Percentiles rank a stretch among this genome's conserved stretches.
These are phyloP conservation scores for Hybognathus amarus DNA, from an alignment of 2,797 vertebrate species.

Conservation along the genomic window DNA sequence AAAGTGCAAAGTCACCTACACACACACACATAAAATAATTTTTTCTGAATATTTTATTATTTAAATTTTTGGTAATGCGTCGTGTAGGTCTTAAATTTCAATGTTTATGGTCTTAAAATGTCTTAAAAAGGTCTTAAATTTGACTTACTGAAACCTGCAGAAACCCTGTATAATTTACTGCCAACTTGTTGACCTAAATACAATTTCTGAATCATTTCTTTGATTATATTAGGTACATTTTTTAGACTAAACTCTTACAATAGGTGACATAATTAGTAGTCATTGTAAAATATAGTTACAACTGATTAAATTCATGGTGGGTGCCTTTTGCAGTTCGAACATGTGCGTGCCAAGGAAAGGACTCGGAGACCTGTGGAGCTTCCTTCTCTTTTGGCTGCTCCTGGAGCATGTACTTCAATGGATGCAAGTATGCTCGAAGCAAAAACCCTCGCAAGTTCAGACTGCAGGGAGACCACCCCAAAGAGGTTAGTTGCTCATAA, in stretches of 20 bases:
- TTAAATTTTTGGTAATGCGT: no score
- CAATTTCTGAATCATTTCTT: background rate
- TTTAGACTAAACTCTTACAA: background rate
- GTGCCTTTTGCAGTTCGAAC: slow-evolving; percentile 85
- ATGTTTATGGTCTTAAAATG: no score
- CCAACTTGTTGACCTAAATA: background rate
- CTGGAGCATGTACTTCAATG: slow-evolving; percentile 99
- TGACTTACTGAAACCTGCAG: no score
- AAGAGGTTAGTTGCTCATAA: slow-evolving; percentile 80
- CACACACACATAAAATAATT: no score
- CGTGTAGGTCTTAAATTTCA: no score
- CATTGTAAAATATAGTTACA: background rate
- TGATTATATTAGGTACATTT: background rate
- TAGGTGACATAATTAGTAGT: no score
- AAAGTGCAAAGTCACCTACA: no score
- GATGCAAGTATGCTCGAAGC: slow-evolving; percentile 97
- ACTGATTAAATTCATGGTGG: slow-evolving; percentile 13
- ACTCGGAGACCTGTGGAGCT: slow-evolving; percentile 89
- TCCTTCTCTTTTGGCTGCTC: slow-evolving; percentile 98
- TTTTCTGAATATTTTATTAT: no score
- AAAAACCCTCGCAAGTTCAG: slow-evolving; percentile 96
- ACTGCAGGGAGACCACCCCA: slow-evolving; percentile 92
- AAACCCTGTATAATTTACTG: no score
- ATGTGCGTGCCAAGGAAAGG: slow-evolving; percentile 95
- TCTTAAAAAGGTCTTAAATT: no score